Evolutionary conservation across 2,888 invertebrate genomes (phyloP), one percentile per base, ranked within the genome.

Genomic region (Hypomecis atomaria): DNA sequence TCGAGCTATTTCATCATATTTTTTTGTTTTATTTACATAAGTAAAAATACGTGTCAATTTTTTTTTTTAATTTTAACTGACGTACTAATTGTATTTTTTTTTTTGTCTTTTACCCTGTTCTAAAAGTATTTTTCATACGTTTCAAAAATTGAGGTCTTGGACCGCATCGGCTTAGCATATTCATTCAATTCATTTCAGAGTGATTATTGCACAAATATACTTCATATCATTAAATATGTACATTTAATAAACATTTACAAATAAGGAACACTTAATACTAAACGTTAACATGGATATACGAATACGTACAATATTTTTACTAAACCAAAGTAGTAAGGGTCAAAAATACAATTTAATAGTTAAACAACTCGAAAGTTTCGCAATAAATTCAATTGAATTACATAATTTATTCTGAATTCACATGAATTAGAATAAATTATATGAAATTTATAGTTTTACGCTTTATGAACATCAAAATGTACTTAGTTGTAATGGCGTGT

Each of bases 161-260:
- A 3, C 3, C 23, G 3, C 23, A 23, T 23, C n/a, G n/a, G n/a
- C 23, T 23, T 23, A 23, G 23, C 23, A 23, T 23, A 23, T 23
- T 23, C 23, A 23, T 23, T n/a, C 36, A 36, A 9, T 49, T 49
- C 36, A 2, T 36, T 47, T 47, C 33, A 34, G 10, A 6, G 7
- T 37, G 6, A 53, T 45, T 56, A 56, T 62, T 62, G 62, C 56
- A 56, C 56, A 38, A 50, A 50, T 50, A 48, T 48, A 23, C 37
- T 7, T 48, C n/a, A 6, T 47, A 37, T 5, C 9, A 37, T 37
- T 8, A 13, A 49, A 37, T 37, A 50, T 6, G 1, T 43, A 11
- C 33, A 52, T 36, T 43, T 42, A 50, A 7, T 23, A 44, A 9
- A 50, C n/a, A 23, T 52, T 59, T 23, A 52, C 52, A 59, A 45